Conservation (phyloP, 2,113 vertebrate genomes). For the Scartelaos histophorus region DNA sequence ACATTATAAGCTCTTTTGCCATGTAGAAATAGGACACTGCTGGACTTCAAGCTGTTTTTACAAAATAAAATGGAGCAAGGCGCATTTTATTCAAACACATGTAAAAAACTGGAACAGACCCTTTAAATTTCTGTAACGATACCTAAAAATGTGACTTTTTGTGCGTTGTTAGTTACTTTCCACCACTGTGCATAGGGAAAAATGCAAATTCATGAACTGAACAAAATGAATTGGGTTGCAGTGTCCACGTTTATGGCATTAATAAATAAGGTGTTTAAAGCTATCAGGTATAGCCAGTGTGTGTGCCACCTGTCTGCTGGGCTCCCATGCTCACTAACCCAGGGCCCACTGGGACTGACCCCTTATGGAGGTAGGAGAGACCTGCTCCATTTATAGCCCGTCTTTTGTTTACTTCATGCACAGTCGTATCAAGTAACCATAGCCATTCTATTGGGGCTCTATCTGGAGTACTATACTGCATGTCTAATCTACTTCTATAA, state of each 20-base stretch:
- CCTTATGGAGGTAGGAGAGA: slow-evolving; percentile 43
- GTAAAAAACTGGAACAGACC: too few species aligned
- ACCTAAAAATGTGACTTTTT: too few species aligned
- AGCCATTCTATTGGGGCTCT: slow-evolving; percentile 20
- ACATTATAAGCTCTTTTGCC: too few species aligned
- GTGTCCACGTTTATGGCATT: not conserved
- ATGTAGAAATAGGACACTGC: too few species aligned
- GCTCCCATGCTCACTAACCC: not conserved
- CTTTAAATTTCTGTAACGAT: too few species aligned
- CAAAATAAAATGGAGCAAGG: too few species aligned
- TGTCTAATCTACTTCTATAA: slow-evolving; percentile 56
- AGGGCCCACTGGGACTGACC: slow-evolving; percentile 44
- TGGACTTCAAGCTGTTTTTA: too few species aligned
- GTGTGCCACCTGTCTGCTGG: slow-evolving; percentile 36
- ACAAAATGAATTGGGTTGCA: not conserved
- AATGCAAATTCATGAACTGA: not conserved
- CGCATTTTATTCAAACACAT: too few species aligned
- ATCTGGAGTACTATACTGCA: slow-evolving; percentile 40
- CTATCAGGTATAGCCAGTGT: not conserved
- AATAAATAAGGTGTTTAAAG: not conserved
- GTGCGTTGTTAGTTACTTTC: too few species aligned
- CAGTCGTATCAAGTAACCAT: slow-evolving; percentile 46
- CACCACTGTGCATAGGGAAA: too few species aligned
- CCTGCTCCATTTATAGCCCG: slow-evolving; percentile 40
- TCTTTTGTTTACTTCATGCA: slow-evolving; percentile 29